A percentile compares a stretch with the other conserved stretches of the same genome.
These are phyloP conservation scores for Carassius auratus DNA, from an alignment of 2,113 vertebrate genomes.

Conservation along the genomic window DNA sequence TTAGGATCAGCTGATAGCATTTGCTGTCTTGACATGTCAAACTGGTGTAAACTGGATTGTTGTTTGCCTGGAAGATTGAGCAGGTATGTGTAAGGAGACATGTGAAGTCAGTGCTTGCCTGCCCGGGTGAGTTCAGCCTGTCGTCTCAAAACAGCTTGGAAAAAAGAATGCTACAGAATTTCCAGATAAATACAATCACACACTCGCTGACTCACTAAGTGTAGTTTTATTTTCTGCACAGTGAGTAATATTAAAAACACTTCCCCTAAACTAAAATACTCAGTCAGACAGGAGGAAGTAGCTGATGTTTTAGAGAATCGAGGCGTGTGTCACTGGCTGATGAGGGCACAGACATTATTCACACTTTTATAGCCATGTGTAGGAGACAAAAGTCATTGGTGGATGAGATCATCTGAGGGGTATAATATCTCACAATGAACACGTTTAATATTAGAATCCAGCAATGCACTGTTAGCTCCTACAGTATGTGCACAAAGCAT, in stretches of 20 bases:
- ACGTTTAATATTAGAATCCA: neutral
- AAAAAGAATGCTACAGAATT: conserved; percentile 13
- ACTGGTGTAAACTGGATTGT: conserved; percentile 32
- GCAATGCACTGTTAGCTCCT: neutral
- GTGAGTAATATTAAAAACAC: conserved; percentile 36
- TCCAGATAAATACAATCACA: conserved; percentile 38
- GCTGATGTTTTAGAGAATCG: conserved; percentile 31
- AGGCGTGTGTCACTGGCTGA: conserved; percentile 15
- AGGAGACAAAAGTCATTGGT: neutral
- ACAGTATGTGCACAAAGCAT: neutral
- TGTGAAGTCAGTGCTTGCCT: neutral
- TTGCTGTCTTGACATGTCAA: conserved; percentile 34
- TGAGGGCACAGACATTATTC: neutral
- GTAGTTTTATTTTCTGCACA: conserved; percentile 20
- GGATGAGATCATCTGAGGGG: neutral
- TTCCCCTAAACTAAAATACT: conserved; percentile 44
- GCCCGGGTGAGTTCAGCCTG: neutral
- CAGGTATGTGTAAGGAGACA: conserved; percentile 19
- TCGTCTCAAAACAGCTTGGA: neutral
- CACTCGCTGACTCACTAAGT: conserved; percentile 10
- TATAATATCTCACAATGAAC: conserved; percentile 2
- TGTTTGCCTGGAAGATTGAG: conserved; percentile 24
- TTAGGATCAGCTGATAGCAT: neutral
- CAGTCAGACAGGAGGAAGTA: conserved; percentile 36
- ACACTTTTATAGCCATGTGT: neutral